Evolutionary conservation across 1,140 invertebrate genomes (phyloP), one percentile per base, ranked within the genome.

Genomic region (Diachasmimorpha longicaudata): DNA sequence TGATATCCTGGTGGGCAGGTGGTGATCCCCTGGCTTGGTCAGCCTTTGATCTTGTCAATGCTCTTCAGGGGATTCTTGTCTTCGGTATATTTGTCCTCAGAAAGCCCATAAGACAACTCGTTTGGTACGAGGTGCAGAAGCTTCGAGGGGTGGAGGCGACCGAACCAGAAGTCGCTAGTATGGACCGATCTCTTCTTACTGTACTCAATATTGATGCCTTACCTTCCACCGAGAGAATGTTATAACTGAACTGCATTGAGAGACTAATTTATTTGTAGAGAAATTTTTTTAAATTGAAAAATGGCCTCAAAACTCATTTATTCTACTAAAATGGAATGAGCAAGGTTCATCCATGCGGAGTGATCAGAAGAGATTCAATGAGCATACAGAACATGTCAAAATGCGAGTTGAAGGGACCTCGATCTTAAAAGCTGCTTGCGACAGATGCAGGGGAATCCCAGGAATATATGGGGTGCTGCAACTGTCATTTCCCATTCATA

Each of bases 71-170:
- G 5, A 75, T 91, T 0, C 78, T 91, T 16, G 83, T 92, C 0
- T 92, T 91, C 72, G 81, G 83, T 4, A 75, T 90, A 1, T 89
- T 89, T 31, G 90, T 92, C 0, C 72, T 92, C 16, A 87, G 91
- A 74, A 89, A 89, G 76, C 90, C 90, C 4, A 87, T 90, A 0
- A 80, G 87, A 5, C 74, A 80, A 19, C 72, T 85, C 0, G 82
- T 89, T 0, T 87, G 87, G 87, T 79, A 84, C 58, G 78, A 82
- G 42, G 80, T 89, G 66, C 83, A 86, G 78, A 83, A 81, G 42
- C 16, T 88, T 9, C 81, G 83, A 0, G 84, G 86, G 0, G 75
- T 83, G 0, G 44, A 76, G 21, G 21, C 79, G 0, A 42, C 63
- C 0, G 84, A 86, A 63, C 79, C 82, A 0, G 80, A 85, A 44